Base-by-base conservation (phyloP, 2,888 invertebrate species). In the Spodoptera littoralis region DNA sequence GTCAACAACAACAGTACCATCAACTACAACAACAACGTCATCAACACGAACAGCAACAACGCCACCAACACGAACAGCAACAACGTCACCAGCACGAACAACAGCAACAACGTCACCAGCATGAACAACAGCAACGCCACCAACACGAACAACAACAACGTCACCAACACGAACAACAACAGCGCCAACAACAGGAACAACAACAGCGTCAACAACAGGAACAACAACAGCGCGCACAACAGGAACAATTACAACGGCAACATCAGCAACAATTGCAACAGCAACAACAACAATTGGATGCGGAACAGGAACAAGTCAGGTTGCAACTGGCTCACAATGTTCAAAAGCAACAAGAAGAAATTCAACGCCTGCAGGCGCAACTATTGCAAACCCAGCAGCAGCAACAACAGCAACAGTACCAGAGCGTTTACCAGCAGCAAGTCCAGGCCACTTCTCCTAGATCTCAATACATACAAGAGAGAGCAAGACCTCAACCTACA, bases 261-360 rank as follows among this genome's bases (percentile, higher is more conserved):
- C 79, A 81, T 0, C 81, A 84, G 0, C 81, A 82, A 6, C 81
- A 83, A 11, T 76, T 81, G 3, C 74, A 76, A 8, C 80, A 82
- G 84, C 42, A 86, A 43, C 83, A 85, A 12, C 84, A 87, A n/a
- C 87, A 89, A 27, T 82, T 87, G 0, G 91, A 93, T 61, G 80
- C 87, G 11, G 92, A 93, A 77, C 92, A 91, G 79, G 89, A 89
- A 81, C 93, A 94, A 88, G 89, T 91, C 12, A 88, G 92, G 72
- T 82, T 87, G 61, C 93, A 93, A 72, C 81, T 93, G 65, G 93
- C 91, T 5, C 91, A 91, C 80, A 95, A 95, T 73, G 95, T 94
- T 5, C 90, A 93, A 81, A 95, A 95, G 61, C 94, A 95, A 82
- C 94, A 95, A 82, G 95, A 95, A 84, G 95, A 95, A 88, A 94